phyloP scores from a whole-genome alignment of 2,113 vertebrate genomes.

The Echinops telfairi region DNA sequence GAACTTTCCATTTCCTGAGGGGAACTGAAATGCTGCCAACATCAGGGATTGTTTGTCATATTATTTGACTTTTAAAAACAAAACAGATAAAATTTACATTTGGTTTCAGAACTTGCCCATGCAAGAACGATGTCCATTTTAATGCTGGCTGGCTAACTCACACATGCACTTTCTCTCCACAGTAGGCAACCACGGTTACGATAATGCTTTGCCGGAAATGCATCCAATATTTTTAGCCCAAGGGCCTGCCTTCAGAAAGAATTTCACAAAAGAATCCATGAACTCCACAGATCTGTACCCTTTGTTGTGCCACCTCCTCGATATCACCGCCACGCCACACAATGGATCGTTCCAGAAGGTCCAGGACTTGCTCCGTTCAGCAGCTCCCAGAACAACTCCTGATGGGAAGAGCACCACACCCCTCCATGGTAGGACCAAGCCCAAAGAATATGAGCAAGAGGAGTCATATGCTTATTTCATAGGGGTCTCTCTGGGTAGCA shows the following conservation, averaged over 20 bases:
- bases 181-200: constrained; percentile 96
- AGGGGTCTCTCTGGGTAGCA: constrained; percentile 89
- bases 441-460: constrained; percentile 54
- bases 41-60: not conserved
- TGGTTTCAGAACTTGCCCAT: constrained; percentile 13
- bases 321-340: constrained; percentile 89
- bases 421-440: constrained; percentile 2
- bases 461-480: constrained; percentile 87
- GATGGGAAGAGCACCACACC: not conserved
- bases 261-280: constrained; percentile 90
- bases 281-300: constrained; percentile 94
- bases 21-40: constrained; percentile 14
- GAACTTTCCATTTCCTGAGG: constrained; percentile 11
- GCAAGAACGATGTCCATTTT: not conserved
- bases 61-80: constrained; percentile 39
- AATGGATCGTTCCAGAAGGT: constrained; percentile 92
- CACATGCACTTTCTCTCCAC: constrained; percentile 78
- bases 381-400: constrained; percentile 41
- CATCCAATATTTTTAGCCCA: constrained; percentile 94
- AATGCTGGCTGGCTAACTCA: constrained; percentile 59
- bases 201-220: constrained; percentile 93
- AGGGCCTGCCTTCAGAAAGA: constrained; percentile 93
- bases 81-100: constrained; percentile 24
- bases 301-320: constrained; percentile 93
- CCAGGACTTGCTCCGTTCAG: constrained; percentile 89